These are phyloP conservation scores for Falco columbarius DNA, from an alignment of 2,797 vertebrate genomes.

Conservation along the genomic window DNA sequence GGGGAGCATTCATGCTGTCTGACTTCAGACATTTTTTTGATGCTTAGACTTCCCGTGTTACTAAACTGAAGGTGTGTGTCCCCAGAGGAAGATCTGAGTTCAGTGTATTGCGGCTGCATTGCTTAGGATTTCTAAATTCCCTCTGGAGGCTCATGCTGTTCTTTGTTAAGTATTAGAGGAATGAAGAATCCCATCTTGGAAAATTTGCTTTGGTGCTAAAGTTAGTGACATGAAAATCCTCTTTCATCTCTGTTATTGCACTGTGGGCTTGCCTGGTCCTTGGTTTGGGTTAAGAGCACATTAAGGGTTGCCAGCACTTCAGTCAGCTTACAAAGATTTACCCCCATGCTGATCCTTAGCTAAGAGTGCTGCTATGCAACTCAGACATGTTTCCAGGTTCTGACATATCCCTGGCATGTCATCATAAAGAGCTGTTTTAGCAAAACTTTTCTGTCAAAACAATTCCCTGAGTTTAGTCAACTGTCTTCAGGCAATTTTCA, in stretches of 20 bases:
- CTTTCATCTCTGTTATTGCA: neutral
- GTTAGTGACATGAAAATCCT: neutral
- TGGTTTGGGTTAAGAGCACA: neutral
- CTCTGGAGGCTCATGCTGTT: neutral
- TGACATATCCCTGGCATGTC: neutral
- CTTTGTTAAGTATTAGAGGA: neutral
- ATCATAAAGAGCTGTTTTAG: neutral
- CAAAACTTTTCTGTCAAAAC: neutral
- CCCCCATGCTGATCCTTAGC: neutral
- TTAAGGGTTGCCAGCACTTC: neutral
- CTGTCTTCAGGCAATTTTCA: neutral
- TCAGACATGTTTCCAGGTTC: neutral
- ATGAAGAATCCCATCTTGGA: neutral
- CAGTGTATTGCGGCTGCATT: fast-evolving
- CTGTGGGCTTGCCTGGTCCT: neutral
- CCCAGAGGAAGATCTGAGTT: neutral
- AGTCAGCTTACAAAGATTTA: neutral
- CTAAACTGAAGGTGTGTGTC: neutral
- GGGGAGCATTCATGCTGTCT: neutral
- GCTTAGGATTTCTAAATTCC: neutral
- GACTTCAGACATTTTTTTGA: neutral
- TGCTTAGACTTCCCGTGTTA: neutral
- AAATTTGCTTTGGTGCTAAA: neutral
- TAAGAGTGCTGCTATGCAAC: neutral
- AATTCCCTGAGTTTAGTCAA: neutral